Base-by-base conservation (phyloP, 2,888 invertebrate species). In the Caenorhabditis sp. region DNA sequence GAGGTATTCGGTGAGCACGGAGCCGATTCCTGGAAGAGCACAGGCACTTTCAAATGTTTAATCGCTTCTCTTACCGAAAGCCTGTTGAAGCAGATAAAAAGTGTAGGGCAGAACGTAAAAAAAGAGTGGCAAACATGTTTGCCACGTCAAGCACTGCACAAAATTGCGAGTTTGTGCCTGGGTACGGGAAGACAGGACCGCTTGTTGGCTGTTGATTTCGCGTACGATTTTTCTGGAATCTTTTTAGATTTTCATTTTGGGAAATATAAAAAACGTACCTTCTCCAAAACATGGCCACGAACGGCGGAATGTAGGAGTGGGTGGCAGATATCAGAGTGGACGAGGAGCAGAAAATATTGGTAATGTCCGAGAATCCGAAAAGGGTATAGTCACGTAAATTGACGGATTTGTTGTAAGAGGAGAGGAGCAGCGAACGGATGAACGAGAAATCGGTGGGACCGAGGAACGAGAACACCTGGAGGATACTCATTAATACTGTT, bases 91-190 rank as follows among this genome's bases (percentile, higher is more conserved):
- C 1, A 68, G 13, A 22, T 70, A 70, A 32, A 70, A 70, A 2
- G 70, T 53, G 24, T 70, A 70, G 4, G 59, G 59, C 2, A 45
- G 6, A 2, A 70, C 30, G n/a, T 53, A 70, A 46, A 70, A 70
- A 20, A 70, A 70, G 32, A 70, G 30, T 1, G 68, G 68, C n/a
- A 68, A 50, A 39, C 68, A 68, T 3, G 68, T 68, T 15, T 68
- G 68, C 58, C 58, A 68, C 32, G 68, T 68, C 26, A 68, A 35
- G 32, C 68, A 68, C 20, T 68, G 58, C 8, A 68, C 68, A n/a
- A 68, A 68, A 17, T 22, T 58, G 7, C 58, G n/a, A 3, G 68
- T 68, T 43, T 68, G 68, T 0, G 58, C 41, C 20, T 58, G 68
- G 2, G 68, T 68, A 15, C 68, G 27, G 3, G 68, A 32, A 4